Percentiles rank a stretch among this genome's conserved stretches.
Conservation (phyloP, 2,888 invertebrate species). For the Stenodema calcarata region DNA sequence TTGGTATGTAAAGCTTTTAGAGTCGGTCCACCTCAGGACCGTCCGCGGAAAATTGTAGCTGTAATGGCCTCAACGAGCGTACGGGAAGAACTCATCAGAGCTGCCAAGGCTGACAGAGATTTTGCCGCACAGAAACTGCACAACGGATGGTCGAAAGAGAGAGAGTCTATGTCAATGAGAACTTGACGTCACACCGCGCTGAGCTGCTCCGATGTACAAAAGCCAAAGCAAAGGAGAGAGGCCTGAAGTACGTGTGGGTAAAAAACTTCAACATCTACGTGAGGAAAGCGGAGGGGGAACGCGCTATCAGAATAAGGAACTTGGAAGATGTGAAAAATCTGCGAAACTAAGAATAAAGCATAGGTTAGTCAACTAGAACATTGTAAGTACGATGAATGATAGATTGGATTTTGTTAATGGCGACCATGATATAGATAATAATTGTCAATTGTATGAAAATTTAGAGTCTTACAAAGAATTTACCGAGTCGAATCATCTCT, state of each 20-base stretch:
- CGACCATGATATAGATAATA: background rate
- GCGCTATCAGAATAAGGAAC: background rate
- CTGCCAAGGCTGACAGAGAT: no score
- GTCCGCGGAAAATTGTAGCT: background rate
- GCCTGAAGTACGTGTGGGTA: no score
- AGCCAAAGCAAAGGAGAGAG: background rate
- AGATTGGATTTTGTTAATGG: no score
- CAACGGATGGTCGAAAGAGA: background rate
- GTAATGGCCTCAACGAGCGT: background rate
- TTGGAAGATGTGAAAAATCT: no score
- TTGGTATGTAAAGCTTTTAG: background rate
- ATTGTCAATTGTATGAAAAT: background rate
- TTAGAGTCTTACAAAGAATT: background rate
- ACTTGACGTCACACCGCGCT: background rate
- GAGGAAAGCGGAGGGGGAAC: background rate
- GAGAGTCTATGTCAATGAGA: constrained; percentile 9
- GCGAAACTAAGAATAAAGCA: background rate
- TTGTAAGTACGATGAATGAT: background rate
- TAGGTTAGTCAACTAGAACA: background rate
- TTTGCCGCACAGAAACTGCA: background rate
- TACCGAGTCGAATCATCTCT: background rate
- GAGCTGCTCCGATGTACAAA: background rate
- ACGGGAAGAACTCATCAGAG: background rate
- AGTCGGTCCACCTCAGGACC: background rate
- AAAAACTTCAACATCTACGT: background rate